phyloP scores from a whole-genome alignment of 1,140 invertebrate species.

The Drosophila bocki region DNA sequence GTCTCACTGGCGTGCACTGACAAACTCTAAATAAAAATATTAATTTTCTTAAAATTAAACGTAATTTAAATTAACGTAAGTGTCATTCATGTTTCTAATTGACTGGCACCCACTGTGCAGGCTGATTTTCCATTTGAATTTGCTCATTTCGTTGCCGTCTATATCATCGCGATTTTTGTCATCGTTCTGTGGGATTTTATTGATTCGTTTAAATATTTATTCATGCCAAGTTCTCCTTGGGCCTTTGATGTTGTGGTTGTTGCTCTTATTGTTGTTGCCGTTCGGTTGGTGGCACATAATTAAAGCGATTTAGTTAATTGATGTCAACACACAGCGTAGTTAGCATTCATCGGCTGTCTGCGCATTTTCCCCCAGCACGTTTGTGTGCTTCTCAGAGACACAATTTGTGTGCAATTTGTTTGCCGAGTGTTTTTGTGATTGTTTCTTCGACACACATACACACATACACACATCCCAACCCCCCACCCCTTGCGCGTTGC shows the following conservation, averaged over 20 bases:
- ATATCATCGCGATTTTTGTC: slow-evolving; percentile 52
- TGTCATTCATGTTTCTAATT: neutral
- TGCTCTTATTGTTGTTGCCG: slow-evolving; percentile 3
- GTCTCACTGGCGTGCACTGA: too few species aligned
- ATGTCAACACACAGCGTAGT: slow-evolving; percentile 64
- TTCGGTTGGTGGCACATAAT: slow-evolving; percentile 52
- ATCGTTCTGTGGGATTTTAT: slow-evolving; percentile 64
- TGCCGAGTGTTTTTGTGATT: slow-evolving; percentile 51
- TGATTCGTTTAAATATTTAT: slow-evolving; percentile 67
- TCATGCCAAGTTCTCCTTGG: slow-evolving; percentile 40
- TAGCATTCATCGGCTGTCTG: slow-evolving; percentile 64
- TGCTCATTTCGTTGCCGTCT: slow-evolving; percentile 23
- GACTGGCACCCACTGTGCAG: neutral
- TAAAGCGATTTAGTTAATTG: slow-evolving; percentile 78
- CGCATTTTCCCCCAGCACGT: slow-evolving; percentile 19
- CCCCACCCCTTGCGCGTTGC: neutral
- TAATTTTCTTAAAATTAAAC: neutral
- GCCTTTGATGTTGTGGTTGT: slow-evolving; percentile 13
- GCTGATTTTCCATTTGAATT: slow-evolving; percentile 9
- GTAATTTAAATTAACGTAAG: neutral
- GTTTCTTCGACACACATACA: slow-evolving; percentile 18
- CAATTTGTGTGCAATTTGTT: slow-evolving; percentile 69
- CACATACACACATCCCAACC: too few species aligned
- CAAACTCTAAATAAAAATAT: too few species aligned
- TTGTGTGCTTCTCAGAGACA: slow-evolving; percentile 28